phyloP scores from a whole-genome alignment of 64 coral and sea anemone genomes.

The Montipora foliosa region DNA sequence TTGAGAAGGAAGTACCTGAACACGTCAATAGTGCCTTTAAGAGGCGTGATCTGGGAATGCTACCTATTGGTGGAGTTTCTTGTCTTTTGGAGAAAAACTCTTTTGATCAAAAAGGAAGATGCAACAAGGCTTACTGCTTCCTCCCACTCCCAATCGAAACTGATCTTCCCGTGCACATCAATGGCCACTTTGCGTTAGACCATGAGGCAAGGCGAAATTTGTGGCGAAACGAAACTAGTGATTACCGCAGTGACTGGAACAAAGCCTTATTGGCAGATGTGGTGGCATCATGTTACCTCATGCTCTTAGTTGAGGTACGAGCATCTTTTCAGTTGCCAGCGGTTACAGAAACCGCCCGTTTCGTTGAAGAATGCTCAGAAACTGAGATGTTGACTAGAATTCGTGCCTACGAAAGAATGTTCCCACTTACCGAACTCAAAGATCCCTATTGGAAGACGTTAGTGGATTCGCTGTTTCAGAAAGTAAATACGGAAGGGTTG shows the following conservation, averaged over 20 bases:
- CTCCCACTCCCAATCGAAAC: conserved; percentile 80
- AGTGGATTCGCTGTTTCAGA: conserved; percentile 15
- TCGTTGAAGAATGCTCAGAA: not conserved
- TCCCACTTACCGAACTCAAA: not conserved
- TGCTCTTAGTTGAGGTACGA: conserved; percentile 41
- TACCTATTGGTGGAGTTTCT: conserved; percentile 44
- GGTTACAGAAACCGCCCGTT: not conserved
- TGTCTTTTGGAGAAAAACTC: conserved; percentile 19
- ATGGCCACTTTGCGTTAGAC: conserved; percentile 97
- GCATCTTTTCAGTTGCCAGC: not conserved
- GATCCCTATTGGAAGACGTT: conserved; percentile 18
- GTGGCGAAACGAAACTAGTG: conserved; percentile 60
- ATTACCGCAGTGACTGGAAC: conserved; percentile 80
- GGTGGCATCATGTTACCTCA: conserved; percentile 80
- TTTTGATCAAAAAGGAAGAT: not conserved
- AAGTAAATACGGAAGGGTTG: not conserved
- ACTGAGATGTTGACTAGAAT: not conserved
- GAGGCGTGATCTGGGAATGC: conserved; percentile 35
- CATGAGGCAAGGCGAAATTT: conserved; percentile 85
- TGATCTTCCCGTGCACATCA: conserved; percentile 81
- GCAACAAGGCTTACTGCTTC: conserved; percentile 74
- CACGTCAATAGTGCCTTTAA: conserved; percentile 30
- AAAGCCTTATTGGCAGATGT: conserved; percentile 47
- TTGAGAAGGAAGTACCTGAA: conserved; percentile 52
- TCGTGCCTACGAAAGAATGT: not conserved